Evolutionary conservation across 2,113 vertebrate species (phyloP), one percentile per base, ranked within the genome.

Genomic region (Gila orcuttii): DNA sequence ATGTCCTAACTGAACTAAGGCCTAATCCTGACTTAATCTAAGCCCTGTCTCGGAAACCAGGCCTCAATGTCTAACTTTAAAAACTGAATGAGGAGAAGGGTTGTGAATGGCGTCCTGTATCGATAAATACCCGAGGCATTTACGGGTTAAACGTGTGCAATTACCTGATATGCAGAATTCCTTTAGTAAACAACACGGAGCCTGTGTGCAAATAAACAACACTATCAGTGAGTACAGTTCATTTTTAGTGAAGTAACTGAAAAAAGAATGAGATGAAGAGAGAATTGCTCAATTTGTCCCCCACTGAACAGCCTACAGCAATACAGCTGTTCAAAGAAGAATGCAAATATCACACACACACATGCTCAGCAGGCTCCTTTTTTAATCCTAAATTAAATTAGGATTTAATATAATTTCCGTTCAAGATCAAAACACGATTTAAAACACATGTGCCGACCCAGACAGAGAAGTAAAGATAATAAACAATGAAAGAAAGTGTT

Each of bases 211-310:
- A 47, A 8, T 74, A 25, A 47, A 74, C 12, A 0, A 47, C 42
- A 74, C 6, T 25, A 73, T 45, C 19, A 69, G 19, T 71, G 68
- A 23, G 36, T n/a, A 47, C 71, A 47, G 71, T 74, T 45, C 23
- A 28, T 47, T 74, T 42, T 47, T 74, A 47, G 11, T 25, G 71
- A 78, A 55, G 47, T 25, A 36, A 55, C 25, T 60, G n/a, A 55
- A 73, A 57, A 74, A 55, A 68, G 0, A 78, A n/a, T 42, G 23
- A 64, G n/a, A 57, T 11, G n/a, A 11, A 73, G 28, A 60, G n/a
- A 9, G 36, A 71, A 78, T 57, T 23, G 75, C 75, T 78, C 50
- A 78, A 57, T 78, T n/a, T 36, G 75, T 78, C 50, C 52, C 75
- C 75, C 28, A 78, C 75, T 57, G 75, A 78, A 57, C 75, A 78